phyloP scores from a whole-genome alignment of 2,113 vertebrate genomes.

The Aspiorhynchus laticeps region DNA sequence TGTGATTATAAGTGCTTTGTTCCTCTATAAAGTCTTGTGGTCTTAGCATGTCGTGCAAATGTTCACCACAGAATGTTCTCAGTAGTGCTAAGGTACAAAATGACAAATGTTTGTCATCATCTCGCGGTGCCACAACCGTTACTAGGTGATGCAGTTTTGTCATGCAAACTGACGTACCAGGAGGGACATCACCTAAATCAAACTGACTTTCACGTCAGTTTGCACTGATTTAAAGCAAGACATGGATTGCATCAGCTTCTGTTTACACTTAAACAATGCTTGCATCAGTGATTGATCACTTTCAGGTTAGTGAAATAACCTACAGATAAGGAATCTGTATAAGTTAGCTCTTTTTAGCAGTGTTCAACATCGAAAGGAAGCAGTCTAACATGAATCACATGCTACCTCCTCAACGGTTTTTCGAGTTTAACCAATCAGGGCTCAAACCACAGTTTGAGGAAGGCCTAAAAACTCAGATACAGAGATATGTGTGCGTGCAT shows the following conservation, averaged over 20 bases:
- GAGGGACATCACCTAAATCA: background rate
- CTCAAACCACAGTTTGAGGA: background rate
- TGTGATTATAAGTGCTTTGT: background rate
- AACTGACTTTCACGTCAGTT: background rate
- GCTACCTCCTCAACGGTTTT: background rate
- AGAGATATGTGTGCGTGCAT: background rate
- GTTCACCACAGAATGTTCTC: conserved; percentile 51
- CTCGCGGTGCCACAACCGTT: background rate
- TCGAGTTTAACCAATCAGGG: background rate
- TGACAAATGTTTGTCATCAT: conserved; percentile 8
- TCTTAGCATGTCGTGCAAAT: conserved; percentile 47
- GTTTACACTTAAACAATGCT: background rate
- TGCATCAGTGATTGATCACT: background rate
- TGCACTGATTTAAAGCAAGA: conserved; percentile 37
- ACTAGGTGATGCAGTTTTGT: background rate
- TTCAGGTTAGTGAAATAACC: background rate
- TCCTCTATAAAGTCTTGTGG: conserved; percentile 18
- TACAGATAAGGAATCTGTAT: background rate
- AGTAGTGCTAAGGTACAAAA: background rate
- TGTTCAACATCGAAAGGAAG: background rate
- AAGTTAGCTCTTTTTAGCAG: background rate
- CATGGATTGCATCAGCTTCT: background rate
- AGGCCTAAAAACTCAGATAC: background rate
- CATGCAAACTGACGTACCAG: conserved; percentile 17
- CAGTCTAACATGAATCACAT: background rate